Percentiles rank a stretch among this genome's conserved stretches.
Evolutionary conservation across 2,113 vertebrate species (phyloP).

Genomic region (pig (Sus scrofa)): DNA sequence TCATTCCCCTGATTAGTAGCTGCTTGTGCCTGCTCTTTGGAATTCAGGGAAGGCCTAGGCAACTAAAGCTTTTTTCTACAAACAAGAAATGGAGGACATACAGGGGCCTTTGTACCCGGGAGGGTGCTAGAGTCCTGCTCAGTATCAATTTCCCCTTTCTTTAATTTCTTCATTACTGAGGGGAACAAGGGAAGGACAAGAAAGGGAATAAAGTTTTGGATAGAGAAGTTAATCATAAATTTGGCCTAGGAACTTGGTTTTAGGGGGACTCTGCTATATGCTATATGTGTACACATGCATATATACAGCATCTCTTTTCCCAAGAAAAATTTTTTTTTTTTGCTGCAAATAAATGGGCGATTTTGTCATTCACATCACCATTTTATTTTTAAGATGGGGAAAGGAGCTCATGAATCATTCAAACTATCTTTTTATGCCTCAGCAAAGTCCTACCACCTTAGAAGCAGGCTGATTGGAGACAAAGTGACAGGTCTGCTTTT

Average conservation of each 20-base stretch:
- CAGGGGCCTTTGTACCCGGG: no score
- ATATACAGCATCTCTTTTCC: neutral
- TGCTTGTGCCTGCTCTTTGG: no score
- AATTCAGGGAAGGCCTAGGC: no score
- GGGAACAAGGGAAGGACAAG: neutral
- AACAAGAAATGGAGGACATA: no score
- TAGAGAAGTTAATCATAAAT: neutral
- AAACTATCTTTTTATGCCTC: constrained; percentile 27
- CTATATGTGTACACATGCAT: neutral
- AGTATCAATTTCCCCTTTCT: no score
- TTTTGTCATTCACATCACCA: constrained; percentile 1
- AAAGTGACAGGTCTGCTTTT: constrained; percentile 64
- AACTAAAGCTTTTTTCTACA: no score
- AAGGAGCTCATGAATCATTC: constrained; percentile 63
- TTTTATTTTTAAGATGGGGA: constrained; percentile 45
- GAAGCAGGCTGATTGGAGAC: constrained; percentile 54
- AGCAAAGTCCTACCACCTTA: constrained; percentile 51
- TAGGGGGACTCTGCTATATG: neutral
- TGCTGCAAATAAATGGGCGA: constrained; percentile 34
- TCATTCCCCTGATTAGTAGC: no score
- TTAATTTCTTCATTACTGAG: no score
- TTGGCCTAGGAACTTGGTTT: neutral
- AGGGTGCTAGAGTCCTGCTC: no score
- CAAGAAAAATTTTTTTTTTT: constrained; percentile 37
- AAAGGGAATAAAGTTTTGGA: neutral